A percentile compares a stretch with the other conserved stretches of the same genome.
phyloP scores from a whole-genome alignment of 2,888 invertebrate genomes.

The Caenorhabditis plicata region DNA sequence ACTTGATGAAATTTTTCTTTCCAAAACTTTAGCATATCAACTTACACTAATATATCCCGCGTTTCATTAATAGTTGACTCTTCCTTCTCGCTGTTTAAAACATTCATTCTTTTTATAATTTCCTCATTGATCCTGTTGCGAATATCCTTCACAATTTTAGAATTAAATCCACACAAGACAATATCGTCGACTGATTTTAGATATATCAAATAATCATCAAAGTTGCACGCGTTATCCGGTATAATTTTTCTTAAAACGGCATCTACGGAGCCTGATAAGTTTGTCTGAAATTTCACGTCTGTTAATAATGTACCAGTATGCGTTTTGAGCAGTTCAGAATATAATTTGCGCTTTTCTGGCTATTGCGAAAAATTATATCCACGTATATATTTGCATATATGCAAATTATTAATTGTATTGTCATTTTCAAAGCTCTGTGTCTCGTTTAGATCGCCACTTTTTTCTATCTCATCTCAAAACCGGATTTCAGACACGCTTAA shows the following conservation, averaged over 20 bases:
- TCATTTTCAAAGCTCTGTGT: no score
- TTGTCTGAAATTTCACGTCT: no score
- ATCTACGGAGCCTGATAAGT: conserved; percentile 22
- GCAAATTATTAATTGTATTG: no score
- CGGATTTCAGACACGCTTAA: no score
- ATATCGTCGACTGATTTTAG: conserved; percentile 24
- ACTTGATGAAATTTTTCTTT: background rate
- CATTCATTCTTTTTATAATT: conserved; percentile 10
- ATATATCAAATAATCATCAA: conserved; percentile 7
- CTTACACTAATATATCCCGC: background rate
- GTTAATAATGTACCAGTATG: no score
- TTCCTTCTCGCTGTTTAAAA: background rate
- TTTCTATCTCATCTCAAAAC: no score
- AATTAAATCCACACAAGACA: conserved; percentile 23
- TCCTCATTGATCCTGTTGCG: background rate
- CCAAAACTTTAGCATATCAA: background rate
- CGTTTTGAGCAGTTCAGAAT: no score
- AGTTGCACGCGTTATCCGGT: conserved; percentile 14
- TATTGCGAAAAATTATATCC: no score
- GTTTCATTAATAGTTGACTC: background rate
- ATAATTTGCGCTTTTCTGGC: no score
- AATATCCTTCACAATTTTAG: conserved; percentile 10
- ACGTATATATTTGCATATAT: no score
- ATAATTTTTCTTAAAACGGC: conserved; percentile 17
- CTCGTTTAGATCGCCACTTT: no score